Conservation (phyloP, 2,797 vertebrate species). For the Gallinago stenura region DNA sequence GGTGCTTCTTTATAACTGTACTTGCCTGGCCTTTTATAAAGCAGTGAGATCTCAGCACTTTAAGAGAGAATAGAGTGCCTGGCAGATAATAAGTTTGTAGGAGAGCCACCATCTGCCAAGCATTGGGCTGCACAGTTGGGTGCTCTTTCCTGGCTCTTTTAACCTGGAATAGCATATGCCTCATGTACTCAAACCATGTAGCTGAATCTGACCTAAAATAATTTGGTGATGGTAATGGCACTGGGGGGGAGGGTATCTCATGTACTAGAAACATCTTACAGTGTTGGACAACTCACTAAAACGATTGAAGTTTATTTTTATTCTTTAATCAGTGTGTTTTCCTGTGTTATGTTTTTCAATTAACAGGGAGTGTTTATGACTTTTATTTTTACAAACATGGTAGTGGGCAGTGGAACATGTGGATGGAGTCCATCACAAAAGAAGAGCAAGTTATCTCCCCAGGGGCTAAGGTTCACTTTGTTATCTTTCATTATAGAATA, state of each 20-base stretch:
- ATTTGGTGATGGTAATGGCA: not conserved
- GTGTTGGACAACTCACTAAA: not conserved
- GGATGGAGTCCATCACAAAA: constrained; percentile 88
- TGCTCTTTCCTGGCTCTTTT: not conserved
- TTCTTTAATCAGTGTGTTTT: not conserved
- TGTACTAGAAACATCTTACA: not conserved
- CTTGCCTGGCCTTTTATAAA: not conserved
- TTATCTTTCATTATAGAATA: not conserved
- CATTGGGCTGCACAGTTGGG: not conserved
- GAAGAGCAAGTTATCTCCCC: constrained; percentile 83
- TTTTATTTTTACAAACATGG: constrained; percentile 89
- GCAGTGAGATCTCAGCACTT: not conserved
- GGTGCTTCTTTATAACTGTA: constrained; percentile 72
- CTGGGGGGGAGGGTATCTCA: fast-evolving
- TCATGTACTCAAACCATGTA: not conserved
- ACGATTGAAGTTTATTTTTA: not conserved
- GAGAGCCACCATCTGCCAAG: constrained; percentile 17
- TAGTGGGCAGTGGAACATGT: constrained; percentile 86
- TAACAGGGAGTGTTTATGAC: constrained; percentile 90
- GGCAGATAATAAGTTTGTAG: not conserved
- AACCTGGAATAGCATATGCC: not conserved
- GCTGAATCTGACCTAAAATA: not conserved
- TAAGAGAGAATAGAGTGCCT: not conserved
- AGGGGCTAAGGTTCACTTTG: constrained; percentile 81
- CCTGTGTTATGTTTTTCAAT: not conserved